Evolutionary conservation across 2,113 vertebrate genomes (phyloP).

Genomic region (Malaclemys terrapin): DNA sequence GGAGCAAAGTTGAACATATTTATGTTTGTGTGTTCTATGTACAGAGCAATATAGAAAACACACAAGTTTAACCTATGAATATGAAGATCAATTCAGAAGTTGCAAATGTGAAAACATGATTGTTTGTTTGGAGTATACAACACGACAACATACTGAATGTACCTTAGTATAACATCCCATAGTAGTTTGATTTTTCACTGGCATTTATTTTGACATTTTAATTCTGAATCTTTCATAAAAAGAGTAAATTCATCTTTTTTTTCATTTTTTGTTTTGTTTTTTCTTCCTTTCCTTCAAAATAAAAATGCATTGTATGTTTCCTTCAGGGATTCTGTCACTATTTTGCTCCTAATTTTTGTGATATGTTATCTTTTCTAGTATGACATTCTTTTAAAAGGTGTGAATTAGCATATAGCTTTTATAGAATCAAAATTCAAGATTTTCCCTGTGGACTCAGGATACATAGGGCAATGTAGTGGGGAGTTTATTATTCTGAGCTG

Average conservation of each 20-base stretch:
- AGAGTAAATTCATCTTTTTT: background rate
- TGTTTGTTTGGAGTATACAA: background rate
- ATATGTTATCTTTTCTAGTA: constrained; percentile 10
- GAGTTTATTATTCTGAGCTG: background rate
- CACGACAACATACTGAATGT: background rate
- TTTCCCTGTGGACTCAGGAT: background rate
- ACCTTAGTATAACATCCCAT: background rate
- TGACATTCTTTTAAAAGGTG: background rate
- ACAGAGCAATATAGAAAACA: background rate
- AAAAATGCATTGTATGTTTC: constrained; percentile 2
- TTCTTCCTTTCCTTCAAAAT: background rate
- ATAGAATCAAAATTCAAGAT: background rate
- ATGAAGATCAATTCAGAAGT: constrained; percentile 12
- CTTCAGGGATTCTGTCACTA: constrained; percentile 16
- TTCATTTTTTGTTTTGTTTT: too few species aligned
- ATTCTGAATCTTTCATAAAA: constrained; percentile 21
- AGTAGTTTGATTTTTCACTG: background rate
- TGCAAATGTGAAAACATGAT: background rate
- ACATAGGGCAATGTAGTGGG: background rate
- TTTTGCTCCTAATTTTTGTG: constrained; percentile 50
- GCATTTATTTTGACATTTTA: constrained; percentile 50
- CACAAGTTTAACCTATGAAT: background rate
- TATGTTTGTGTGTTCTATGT: rapidly evolving
- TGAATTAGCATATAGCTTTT: background rate
- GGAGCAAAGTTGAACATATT: background rate